Percentiles rank a stretch among this genome's conserved stretches.
phyloP scores from a whole-genome alignment of 2,113 vertebrate species.

The Spizaetus ornatus region DNA sequence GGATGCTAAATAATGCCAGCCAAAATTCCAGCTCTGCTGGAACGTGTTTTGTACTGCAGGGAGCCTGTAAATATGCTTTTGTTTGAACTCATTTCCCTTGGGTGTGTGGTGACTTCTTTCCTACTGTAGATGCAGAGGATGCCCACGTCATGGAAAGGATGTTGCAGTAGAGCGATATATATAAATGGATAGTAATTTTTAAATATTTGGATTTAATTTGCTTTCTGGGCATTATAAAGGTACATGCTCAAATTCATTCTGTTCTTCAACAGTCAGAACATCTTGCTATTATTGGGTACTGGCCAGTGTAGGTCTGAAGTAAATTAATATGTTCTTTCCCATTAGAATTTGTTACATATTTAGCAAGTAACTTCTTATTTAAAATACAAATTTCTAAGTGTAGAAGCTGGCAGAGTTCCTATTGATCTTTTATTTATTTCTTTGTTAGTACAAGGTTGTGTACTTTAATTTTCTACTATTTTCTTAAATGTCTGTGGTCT shows the following conservation, averaged over 20 bases:
- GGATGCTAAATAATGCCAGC: background rate
- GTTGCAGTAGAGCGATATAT: too few relatives aligned
- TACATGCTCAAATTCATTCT: background rate
- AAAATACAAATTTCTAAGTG: background rate
- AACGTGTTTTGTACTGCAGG: background rate
- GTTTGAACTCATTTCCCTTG: background rate
- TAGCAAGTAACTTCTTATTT: background rate
- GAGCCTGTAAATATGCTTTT: background rate
- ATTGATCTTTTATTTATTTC: background rate
- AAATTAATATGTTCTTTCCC: background rate
- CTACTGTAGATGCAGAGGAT: background rate
- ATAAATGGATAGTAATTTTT: background rate
- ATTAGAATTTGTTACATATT: background rate
- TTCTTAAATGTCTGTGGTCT: background rate
- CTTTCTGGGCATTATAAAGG: background rate
- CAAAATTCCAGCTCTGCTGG: background rate
- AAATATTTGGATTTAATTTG: background rate
- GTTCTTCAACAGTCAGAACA: background rate
- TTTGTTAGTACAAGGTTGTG: background rate
- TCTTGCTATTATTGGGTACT: accelerated
- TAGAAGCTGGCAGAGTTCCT: background rate
- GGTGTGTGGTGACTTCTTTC: background rate
- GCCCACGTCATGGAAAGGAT: background rate
- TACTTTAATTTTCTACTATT: background rate
- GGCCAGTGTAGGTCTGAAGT: background rate